Base-by-base conservation (phyloP, 2,888 invertebrate genomes). In the Aleiodes testaceus region DNA sequence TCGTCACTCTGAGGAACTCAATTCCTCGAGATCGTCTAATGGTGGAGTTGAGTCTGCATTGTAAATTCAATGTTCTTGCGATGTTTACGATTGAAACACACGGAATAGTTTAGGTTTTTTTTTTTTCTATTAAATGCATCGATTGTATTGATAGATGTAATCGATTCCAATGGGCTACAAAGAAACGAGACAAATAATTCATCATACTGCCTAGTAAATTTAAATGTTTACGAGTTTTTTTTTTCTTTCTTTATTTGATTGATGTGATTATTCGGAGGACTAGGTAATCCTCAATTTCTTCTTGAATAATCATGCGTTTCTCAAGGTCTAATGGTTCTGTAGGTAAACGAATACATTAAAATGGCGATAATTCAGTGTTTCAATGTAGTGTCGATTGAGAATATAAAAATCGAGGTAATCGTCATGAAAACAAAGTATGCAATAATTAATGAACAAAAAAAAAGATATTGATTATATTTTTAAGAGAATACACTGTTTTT, bases 41-140 rank as follows among this genome's bases (percentile, higher is more conserved):
- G 82, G 84, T 72, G 85, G 85, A 70, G 86, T 86, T 52, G 86
- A 86, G 77, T 86, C 85, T 20, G 81, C 86, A 44, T 82, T 84
- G 65, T 85, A 82, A 80, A 72, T 26, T 59, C 30, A 42, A 55
- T 42, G 55, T 36, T 45, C 50, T 61, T 50, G 45, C 36, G 36
- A 36, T 36, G 6, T 36, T 18, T 11, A 55, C 16, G 14, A 26
- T 22, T 65, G 45, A 52, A 49, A 66, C 36, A 18, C 14, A 26
- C 49, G 50, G 9, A 7, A 47, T 47, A 12, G 6, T 53, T 49
- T 50, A 11, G 12, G 45, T 6, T 45, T 42, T 53, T 16, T 47
- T 12, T 20, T 11, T 42, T n/a, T n/a, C n/a, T n/a, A n/a, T 14
- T 20, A 14, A 55, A 47, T 20, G 55, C 44, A 6, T 16, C 14